Evolutionary conservation across 2,797 vertebrate genomes (phyloP), one percentile per base, ranked within the genome.

Genomic region (Liparis tanakae): DNA sequence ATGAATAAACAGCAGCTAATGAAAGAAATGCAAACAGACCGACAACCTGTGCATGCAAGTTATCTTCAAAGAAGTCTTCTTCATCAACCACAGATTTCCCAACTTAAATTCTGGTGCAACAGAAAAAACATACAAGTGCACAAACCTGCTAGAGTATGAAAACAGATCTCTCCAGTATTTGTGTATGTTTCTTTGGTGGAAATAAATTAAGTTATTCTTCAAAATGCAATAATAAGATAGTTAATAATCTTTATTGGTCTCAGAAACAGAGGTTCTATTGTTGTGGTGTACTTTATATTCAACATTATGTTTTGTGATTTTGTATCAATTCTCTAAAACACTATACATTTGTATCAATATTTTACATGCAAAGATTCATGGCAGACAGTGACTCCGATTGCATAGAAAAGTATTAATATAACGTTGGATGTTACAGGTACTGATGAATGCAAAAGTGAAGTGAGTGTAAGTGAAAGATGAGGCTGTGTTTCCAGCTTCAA

Each of bases 231-330:
- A 46, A 54, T 15, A 34, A 34, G 14, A 0, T 13, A 0, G 46
- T n/a, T 50, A 8, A 6, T 48, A 33, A 57, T 48, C 25, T 41
- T 50, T 34, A 67, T 44, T 37, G 8, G 70, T 66, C 44, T 73
- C 18, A 58, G 10, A 61, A 41, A 37, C 37, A 41, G 10, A 33
- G 18, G 33, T 48, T 60, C 3, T 53, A 7, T 25, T 55, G 25
- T 55, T 30, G 53, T 25, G 20, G 53, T 30, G 22, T 39, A 10
- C 18, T 37, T 37, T 18, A 58, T 6, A 14, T 54, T 54, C 51
- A 7, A 25, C 22, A 54, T 54, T 54, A 14, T 20, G 18, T 58
- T n/a, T 20, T 58, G n/a, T 58, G 34, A 39, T 59, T 22, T 20
- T 59, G n/a, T 41, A 41, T 59, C 7, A 22, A 59, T 39, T 59